These are phyloP conservation scores for Drosophila paucipuncta DNA, from an alignment of 2,888 invertebrate species.

Conservation along the genomic window DNA sequence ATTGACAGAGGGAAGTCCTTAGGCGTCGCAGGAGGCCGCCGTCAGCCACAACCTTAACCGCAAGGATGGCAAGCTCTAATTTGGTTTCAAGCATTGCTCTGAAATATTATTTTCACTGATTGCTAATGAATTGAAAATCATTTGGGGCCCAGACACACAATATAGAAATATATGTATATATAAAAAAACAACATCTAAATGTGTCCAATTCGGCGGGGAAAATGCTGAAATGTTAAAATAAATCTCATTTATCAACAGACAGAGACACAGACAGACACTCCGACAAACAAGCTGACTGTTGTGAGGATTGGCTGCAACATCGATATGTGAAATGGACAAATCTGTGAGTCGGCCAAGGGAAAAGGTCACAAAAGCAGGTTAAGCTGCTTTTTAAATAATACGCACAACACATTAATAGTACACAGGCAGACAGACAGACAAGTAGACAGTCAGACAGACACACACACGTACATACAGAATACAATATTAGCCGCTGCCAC, in stretches of 20 bases:
- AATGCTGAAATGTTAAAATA: conserved; percentile 49
- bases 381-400: conserved; percentile 77
- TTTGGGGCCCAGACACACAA: conserved; percentile 26
- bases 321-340: conserved; percentile 62
- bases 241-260: conserved; percentile 68
- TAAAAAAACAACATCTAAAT: conserved; percentile 1
- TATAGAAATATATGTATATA: background rate
- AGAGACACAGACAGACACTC: conserved; percentile 10
- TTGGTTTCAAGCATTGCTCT: background rate
- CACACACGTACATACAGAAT: background rate
- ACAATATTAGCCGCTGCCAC: conserved; percentile 45
- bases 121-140: conserved; percentile 67
- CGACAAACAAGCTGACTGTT: conserved; percentile 7
- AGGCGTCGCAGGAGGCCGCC: background rate
- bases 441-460: background rate
- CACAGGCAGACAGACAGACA: conserved; percentile 16
- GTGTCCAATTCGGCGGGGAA: conserved; percentile 17
- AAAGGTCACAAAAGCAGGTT: conserved; percentile 80
- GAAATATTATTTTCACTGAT: conserved; percentile 54
- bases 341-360: conserved; percentile 67
- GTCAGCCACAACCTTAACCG: background rate
- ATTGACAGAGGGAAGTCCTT: background rate
- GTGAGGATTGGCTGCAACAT: conserved; percentile 28
- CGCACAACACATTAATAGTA: conserved; percentile 62
- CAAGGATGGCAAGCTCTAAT: background rate